Conservation (phyloP, 2,797 vertebrate genomes). For the Darevskia mixta region DNA sequence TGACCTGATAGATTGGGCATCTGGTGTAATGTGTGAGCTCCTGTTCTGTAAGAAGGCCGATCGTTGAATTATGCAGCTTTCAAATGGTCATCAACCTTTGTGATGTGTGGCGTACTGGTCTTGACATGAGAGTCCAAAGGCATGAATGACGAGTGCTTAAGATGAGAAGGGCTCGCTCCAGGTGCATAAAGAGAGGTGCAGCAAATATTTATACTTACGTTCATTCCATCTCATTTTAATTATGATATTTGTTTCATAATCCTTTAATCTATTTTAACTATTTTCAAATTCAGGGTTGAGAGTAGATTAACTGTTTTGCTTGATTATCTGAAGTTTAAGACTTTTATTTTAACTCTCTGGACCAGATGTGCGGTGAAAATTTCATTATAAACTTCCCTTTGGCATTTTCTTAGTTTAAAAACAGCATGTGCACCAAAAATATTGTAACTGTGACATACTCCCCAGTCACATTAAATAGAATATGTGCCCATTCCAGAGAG, state of each 20-base stretch:
- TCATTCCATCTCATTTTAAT: conserved; percentile 1
- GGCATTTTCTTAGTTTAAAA: conserved; percentile 10
- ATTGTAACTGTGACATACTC: not conserved
- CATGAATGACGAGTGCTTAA: not conserved
- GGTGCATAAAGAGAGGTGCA: fast-evolving
- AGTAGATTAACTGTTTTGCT: conserved; percentile 39
- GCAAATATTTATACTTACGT: not conserved
- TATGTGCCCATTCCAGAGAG: not conserved
- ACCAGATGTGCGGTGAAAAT: not conserved
- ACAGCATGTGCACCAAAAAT: not conserved
- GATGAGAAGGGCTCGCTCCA: not conserved
- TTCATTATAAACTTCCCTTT: not conserved
- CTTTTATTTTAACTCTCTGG: not conserved
- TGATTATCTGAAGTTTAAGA: conserved; percentile 49
- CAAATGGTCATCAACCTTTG: not conserved
- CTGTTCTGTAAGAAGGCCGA: not conserved
- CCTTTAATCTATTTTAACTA: conserved; percentile 46
- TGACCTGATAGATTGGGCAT: no score
- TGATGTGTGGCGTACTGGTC: not conserved
- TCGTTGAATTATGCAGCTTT: not conserved
- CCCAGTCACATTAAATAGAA: not conserved
- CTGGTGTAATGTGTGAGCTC: not conserved
- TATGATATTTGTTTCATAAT: conserved; percentile 35
- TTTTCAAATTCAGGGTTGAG: conserved; percentile 28
- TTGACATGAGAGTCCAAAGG: not conserved